Evolutionary conservation across 2,888 invertebrate genomes (phyloP), one percentile per base, ranked within the genome.

Genomic region (Pyrocoelia pectoralis): DNA sequence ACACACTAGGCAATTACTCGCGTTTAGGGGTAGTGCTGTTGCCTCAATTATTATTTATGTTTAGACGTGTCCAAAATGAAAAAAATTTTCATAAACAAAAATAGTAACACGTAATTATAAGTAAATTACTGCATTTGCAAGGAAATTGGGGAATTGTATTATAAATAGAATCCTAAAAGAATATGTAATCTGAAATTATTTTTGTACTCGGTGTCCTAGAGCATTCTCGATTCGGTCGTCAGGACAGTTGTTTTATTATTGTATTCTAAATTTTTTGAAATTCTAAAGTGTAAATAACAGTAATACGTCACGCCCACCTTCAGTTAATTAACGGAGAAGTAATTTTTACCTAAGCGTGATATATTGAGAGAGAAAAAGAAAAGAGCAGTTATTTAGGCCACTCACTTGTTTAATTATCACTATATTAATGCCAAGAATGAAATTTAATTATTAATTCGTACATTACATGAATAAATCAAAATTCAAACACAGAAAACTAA

Each of bases 171-270:
- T 61, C 53, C 61, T 10, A 56, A 57, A 65, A 61, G 65, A 56
- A 56, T 65, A 60, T 64, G 59, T 64, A 61, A 65, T 65, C 56
- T 54, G 19, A 53, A 50, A 56, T 56, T 65, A 65, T 65, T 65
- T 65, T 61, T 6, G 61, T 51, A 41, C 54, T 29, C 49, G 56
- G 48, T 50, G 52, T 61, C 60, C 17, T 17, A 17, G 46, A 46
- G 65, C 56, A 57, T 65, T 65, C 53, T 52, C 54, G 53, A 65
- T 61, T 57, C 48, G 41, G 40, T 28, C 54, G 58, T 43, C 60
- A 50, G 48, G 48, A 46, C 60, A 65, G 61, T 53, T 61, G 65
- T 54, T 64, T 64, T 64, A 55, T 64, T 59, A 59, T 56, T 64
- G 59, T 46, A 46, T 46, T 46, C 17, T 9, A 4, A 17, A 17